These are phyloP conservation scores for Mergus octosetaceus DNA, from an alignment of 2,797 vertebrate species.

Conservation along the genomic window DNA sequence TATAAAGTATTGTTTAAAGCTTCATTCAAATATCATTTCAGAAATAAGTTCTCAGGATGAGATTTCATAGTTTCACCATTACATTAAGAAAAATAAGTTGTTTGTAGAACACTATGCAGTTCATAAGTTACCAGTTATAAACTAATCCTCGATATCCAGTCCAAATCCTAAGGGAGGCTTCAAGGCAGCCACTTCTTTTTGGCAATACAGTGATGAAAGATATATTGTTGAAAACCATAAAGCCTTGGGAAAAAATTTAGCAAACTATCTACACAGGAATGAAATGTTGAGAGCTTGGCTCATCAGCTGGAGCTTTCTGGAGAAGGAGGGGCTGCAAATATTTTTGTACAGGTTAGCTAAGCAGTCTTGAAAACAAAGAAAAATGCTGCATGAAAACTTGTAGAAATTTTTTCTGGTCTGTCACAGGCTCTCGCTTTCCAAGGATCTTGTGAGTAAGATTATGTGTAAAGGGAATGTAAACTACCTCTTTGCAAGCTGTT, in stretches of 20 bases:
- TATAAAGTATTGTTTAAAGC: constrained; percentile 50
- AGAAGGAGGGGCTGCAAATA: constrained; percentile 36
- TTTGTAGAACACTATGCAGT: constrained; percentile 75
- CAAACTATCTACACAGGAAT: constrained; percentile 76
- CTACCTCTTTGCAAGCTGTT: neutral
- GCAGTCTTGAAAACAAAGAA: constrained; percentile 18
- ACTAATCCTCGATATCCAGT: constrained; percentile 77
- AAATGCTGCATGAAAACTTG: constrained; percentile 33
- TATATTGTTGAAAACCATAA: constrained; percentile 79
- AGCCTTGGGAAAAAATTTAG: constrained; percentile 79
- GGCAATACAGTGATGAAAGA: constrained; percentile 79
- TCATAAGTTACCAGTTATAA: constrained; percentile 80
- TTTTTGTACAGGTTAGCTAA: constrained; percentile 53
- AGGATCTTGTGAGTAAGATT: neutral
- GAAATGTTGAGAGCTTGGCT: constrained; percentile 77
- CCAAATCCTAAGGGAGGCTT: constrained; percentile 72
- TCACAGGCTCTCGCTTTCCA: constrained; percentile 1
- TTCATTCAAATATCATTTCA: constrained; percentile 49
- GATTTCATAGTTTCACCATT: constrained; percentile 68
- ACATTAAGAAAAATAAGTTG: constrained; percentile 79
- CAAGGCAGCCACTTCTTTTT: constrained; percentile 74
- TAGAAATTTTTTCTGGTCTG: constrained; percentile 30
- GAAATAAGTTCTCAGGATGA: constrained; percentile 61
- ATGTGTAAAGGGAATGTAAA: neutral
- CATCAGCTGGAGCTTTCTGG: constrained; percentile 66